Percentiles rank a stretch among this genome's conserved stretches.
phyloP scores from a whole-genome alignment of 2,888 invertebrate species.

The Epinotia bilunana region DNA sequence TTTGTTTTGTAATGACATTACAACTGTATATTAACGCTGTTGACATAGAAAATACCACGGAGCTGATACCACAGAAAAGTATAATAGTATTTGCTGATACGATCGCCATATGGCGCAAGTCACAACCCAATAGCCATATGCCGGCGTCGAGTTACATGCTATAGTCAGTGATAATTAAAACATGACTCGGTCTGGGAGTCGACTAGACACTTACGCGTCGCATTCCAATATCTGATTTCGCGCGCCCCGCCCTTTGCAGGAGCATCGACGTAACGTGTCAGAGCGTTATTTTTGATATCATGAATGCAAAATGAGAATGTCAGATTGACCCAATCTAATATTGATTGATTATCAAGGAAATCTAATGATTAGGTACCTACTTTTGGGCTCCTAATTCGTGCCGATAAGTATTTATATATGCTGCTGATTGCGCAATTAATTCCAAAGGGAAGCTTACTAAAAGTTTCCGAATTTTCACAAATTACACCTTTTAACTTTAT shows the following conservation, averaged over 20 bases:
- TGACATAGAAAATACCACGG: background rate
- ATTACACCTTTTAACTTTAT: background rate
- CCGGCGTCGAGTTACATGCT: constrained; percentile 3
- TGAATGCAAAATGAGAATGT: no score
- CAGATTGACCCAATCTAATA: no score
- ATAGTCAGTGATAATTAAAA: background rate
- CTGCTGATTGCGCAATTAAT: no score
- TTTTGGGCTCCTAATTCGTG: no score
- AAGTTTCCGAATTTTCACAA: no score
- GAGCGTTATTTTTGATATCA: no score
- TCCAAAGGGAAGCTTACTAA: no score
- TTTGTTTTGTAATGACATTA: background rate
- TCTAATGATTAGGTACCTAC: no score
- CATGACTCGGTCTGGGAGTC: background rate
- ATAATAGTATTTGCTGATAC: background rate
- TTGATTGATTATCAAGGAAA: no score
- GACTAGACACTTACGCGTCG: background rate
- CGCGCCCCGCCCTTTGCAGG: background rate
- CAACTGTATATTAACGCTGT: background rate
- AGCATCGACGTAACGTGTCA: background rate
- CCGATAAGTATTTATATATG: no score
- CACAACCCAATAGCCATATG: constrained; percentile 1
- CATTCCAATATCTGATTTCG: background rate
- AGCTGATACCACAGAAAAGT: background rate
- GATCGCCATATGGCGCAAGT: constrained; percentile 6